Base-by-base conservation (phyloP, 2,797 vertebrate genomes). In the Notolepis coatsorum region DNA sequence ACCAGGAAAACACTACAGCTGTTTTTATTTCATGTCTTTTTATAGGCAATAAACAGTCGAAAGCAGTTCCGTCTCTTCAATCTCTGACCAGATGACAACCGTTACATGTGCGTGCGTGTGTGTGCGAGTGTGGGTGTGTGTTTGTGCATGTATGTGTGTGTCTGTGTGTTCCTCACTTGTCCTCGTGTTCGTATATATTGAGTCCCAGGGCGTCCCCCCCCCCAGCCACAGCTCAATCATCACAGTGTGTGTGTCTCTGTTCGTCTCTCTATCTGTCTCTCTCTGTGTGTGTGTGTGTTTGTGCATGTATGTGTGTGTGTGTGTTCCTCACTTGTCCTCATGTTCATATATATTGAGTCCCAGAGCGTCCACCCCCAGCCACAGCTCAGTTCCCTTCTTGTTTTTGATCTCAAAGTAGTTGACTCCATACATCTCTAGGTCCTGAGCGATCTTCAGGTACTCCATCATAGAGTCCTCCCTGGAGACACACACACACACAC, bases 351-450 rank as follows among this genome's bases (percentile, higher is more conserved):
- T 98, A 92, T 98, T 99, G 70, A 99, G 94, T 15, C 97, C 97
- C 76, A 99, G 89, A 23, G 97, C 95, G 74, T 99, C 97, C 50
- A 98, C 97, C 28, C 97, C 97, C 24, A 99, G 91, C 97, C 96
- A 98, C 66, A 99, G 90, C 53, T 99, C 96, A 4, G 97, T 99
- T 68, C 96, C 96, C 77, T 98, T 99, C 89, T 98, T 99, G 89
- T 99, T 99, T 85, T 98, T 99, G 75, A 99, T 99, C 91, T 98
- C 96, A 89, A 98, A 99, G 91, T 99, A 99, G 90, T 99, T 99
- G 61, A 99, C 96, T 2, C 97, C 97, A 55, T 98, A 99, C 97
- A 99, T 98, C 93, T 98, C 97, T 86, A 98, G 88, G 85, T 99
- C 97, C 89, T 99, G 97, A 37, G 96, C 96, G 50, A 99, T 99